phyloP scores from a whole-genome alignment of 2,113 vertebrate species.

The Gallinago jamesoni region DNA sequence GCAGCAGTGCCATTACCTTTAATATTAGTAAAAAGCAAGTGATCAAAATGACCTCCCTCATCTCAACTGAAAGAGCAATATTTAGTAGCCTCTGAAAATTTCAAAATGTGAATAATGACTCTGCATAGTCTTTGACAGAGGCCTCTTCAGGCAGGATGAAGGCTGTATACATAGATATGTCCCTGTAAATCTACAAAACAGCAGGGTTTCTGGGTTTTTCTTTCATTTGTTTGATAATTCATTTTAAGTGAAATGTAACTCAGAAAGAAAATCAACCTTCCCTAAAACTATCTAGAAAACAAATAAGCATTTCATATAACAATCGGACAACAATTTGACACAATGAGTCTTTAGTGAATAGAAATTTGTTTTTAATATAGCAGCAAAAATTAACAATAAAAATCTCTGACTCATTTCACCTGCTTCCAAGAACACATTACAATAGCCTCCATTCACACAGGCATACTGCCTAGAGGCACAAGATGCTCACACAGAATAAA shows the following conservation, averaged over 20 bases:
- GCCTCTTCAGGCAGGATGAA: neutral
- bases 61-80: neutral
- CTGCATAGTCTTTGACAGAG: neutral
- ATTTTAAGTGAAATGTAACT: neutral
- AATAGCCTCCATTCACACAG: neutral
- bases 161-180: neutral
- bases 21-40: neutral
- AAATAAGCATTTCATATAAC: neutral
- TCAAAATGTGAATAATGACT: neutral
- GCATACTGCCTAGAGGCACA: neutral
- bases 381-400: neutral
- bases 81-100: neutral
- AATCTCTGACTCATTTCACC: neutral
- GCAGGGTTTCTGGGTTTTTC: neutral
- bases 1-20: neutral
- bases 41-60: neutral
- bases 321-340: neutral
- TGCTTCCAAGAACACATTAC: neutral
- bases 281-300: neutral
- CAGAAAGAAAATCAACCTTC: neutral
- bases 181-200: neutral
- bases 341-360: neutral
- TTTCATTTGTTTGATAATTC: neutral
- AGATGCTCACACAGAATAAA: neutral
- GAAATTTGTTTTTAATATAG: neutral